Conservation (phyloP, 1,140 invertebrate genomes). For the Megalopta genalis region DNA sequence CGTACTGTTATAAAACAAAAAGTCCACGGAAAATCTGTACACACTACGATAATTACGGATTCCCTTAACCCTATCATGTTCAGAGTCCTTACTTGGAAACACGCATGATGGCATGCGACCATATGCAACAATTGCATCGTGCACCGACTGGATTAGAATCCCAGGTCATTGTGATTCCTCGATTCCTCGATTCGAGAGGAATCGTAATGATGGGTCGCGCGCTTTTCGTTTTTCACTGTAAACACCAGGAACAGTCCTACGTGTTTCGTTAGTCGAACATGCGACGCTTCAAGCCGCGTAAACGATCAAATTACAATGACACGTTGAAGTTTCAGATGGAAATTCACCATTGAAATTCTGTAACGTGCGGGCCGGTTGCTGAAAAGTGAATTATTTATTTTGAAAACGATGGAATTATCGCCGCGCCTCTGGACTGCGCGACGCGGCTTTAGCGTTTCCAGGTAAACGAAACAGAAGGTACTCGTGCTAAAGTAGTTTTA, state of each 20-base stretch:
- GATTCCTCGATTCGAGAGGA: conserved; percentile 59
- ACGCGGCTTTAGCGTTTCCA: too few relatives aligned
- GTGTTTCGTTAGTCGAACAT: conserved; percentile 44
- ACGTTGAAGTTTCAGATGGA: conserved; percentile 9
- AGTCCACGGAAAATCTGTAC: conserved; percentile 11
- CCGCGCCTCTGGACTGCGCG: too few relatives aligned
- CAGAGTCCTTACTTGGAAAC: conserved; percentile 49
- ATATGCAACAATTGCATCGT: conserved; percentile 64
- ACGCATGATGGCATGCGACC: conserved; percentile 64
- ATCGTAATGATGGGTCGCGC: conserved; percentile 60
- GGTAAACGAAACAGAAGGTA: too few relatives aligned
- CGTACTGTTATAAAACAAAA: conserved; percentile 1
- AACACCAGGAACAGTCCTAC: conserved; percentile 46
- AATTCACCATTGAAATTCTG: not conserved
- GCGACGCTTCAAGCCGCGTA: conserved; percentile 31
- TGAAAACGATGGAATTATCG: too few relatives aligned
- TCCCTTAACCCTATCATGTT: conserved; percentile 42
- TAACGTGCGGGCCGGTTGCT: not conserved
- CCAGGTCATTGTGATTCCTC: conserved; percentile 62
- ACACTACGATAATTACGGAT: conserved; percentile 30
- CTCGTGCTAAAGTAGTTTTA: too few relatives aligned
- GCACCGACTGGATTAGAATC: conserved; percentile 62
- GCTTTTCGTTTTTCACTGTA: conserved; percentile 56
- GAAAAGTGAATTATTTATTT: not conserved
- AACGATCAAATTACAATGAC: conserved; percentile 44